phyloP scores from a whole-genome alignment of 2,113 vertebrate genomes.

The Eulacestoma nigropectus region DNA sequence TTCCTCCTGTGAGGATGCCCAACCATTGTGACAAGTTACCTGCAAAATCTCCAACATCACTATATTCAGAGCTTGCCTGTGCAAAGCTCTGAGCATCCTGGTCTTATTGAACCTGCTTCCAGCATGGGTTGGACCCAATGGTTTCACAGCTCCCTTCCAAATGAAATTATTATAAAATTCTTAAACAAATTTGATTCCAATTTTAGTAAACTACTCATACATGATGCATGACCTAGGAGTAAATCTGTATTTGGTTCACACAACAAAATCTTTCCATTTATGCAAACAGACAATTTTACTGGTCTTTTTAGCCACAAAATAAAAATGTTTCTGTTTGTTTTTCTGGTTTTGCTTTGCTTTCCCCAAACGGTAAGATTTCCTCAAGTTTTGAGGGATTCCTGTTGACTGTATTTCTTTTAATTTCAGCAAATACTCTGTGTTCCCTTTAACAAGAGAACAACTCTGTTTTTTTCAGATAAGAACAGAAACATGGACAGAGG shows the following conservation, averaged over 20 bases:
- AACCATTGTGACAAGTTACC: background rate
- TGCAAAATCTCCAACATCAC: background rate
- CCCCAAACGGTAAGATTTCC: background rate
- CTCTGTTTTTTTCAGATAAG: background rate
- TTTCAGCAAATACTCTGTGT: background rate
- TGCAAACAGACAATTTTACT: background rate
- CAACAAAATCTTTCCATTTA: background rate
- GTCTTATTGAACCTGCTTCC: background rate
- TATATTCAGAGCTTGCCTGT: background rate
- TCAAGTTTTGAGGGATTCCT: background rate
- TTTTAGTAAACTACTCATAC: background rate
- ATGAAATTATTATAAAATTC: background rate
- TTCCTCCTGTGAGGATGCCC: background rate
- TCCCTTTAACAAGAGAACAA: background rate
- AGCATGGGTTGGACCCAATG: rapidly evolving
- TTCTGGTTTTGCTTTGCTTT: background rate
- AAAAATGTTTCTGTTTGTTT: background rate
- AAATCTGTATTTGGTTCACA: background rate
- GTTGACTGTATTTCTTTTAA: background rate
- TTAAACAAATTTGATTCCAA: background rate
- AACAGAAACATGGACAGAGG: background rate
- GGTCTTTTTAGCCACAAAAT: background rate
- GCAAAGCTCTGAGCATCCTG: background rate
- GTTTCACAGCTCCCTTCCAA: background rate
- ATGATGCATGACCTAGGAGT: background rate